Evolutionary conservation across 2,888 invertebrate genomes (phyloP), one percentile per base, ranked within the genome.

Genomic region (Patella caerulea): DNA sequence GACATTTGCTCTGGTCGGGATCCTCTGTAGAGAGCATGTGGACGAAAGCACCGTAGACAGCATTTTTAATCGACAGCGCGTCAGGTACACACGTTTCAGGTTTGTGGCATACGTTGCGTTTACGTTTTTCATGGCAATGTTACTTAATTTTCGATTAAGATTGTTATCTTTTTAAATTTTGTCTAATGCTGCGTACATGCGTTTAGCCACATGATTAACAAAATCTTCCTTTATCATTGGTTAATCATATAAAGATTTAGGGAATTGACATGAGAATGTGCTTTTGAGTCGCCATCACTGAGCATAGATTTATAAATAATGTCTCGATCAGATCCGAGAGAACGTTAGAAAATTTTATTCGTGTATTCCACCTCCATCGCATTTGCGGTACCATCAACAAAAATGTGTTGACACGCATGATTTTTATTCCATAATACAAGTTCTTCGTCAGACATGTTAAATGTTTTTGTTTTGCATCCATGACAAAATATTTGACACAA

Each of bases 21-120:
- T 29, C n/a, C 14, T 76, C 72, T n/a, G 72, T 76, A 5, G n/a
- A 52, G 9, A 56, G 34, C 76, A 76, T 76, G 45, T 72, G 76
- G 52, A 76, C 2, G 45, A 76, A 72, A 15, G 56, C 76, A 24
- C 76, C 76, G 3, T 72, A 19, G 12, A 76, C 76, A 2, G 72
- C 76, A 17, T 56, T 15, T 53, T 76, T 76, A 72, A 76, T 76
- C n/a, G 71, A 72, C 14, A 56, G 56, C 74, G 54, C 55, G 24
- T 76, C 76, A 11, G 76, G 76, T 17, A 59, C 76, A 76, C 72
- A 15, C 34, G 11, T 34, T 45, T 54, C 2, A 76, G n/a, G 29
- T 72, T 72, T 5, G 70, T 72, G 15, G 76, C 71, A 34, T 56
- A 76, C 9, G 76, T 76, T n/a, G 65, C 69, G 12, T 52, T 74